These are phyloP conservation scores for Idaea biselata DNA, from an alignment of 2,888 invertebrate genomes.

Conservation along the genomic window DNA sequence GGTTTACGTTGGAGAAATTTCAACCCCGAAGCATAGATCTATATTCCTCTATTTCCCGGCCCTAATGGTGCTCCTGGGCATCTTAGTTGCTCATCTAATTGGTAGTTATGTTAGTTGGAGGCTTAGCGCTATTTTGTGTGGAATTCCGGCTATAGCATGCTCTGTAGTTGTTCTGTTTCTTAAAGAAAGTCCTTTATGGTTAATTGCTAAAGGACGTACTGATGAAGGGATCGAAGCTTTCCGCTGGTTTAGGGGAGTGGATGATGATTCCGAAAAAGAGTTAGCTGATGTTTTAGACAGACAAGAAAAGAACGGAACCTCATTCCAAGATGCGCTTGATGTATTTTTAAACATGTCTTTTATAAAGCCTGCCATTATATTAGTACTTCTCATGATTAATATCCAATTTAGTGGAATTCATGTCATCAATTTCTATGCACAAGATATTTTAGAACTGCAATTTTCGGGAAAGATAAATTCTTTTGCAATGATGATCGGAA, in stretches of 20 bases:
- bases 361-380: slow-evolving; percentile 10
- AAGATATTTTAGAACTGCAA: slow-evolving; percentile 12
- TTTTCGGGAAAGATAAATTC: slow-evolving; percentile 14
- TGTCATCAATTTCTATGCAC: slow-evolving; percentile 15
- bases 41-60: slow-evolving; percentile 10
- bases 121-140: slow-evolving; percentile 8
- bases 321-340: slow-evolving; percentile 9
- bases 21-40: slow-evolving; percentile 12
- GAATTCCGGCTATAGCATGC: slow-evolving; percentile 10
- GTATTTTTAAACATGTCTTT: slow-evolving; percentile 9
- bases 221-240: slow-evolving; percentile 36
- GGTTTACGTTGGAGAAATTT: slow-evolving; percentile 42
- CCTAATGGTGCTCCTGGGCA: slow-evolving; percentile 9
- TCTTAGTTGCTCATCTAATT: slow-evolving; percentile 15
- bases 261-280: slow-evolving; percentile 31
- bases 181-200: slow-evolving; percentile 45
- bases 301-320: slow-evolving; percentile 9
- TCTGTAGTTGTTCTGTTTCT: slow-evolving; percentile 16
- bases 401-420: slow-evolving; percentile 14
- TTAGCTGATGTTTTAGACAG: slow-evolving; percentile 23
- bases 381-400: slow-evolving; percentile 9
- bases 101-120: slow-evolving; percentile 15
- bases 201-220: slow-evolving; percentile 36
- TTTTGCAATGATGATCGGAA: slow-evolving; percentile 11
- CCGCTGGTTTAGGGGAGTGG: slow-evolving; percentile 39